Evolutionary conservation across 2,888 invertebrate species (phyloP), one percentile per base, ranked within the genome.

Genomic region (Lissocephala sabroskyi): DNA sequence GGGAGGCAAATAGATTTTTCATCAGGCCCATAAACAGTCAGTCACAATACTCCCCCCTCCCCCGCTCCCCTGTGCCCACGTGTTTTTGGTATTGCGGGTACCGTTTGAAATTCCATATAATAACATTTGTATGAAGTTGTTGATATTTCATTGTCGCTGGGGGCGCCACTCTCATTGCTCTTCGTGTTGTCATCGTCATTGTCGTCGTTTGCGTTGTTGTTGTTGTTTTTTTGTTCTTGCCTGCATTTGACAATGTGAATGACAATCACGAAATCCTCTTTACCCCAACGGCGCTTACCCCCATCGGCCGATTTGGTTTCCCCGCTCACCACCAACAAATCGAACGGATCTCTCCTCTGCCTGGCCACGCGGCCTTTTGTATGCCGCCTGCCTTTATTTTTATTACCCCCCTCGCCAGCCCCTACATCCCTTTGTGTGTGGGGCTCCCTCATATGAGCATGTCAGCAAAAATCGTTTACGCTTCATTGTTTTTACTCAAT

Each of bases 401-500:
- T 54, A 41, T 46, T 49, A 23, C 7, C 3, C 7, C 7, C n/a
- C n/a, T n/a, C n/a, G n/a, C n/a, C n/a, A 48, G 51, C 50, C 60
- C 7, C 23, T 23, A 7, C 23, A 5, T 3, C 23, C 7, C 23
- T 30, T 30, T 30, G 5, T 30, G 4, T 7, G 30, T 23, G 23
- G 23, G 30, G 30, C 10, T 30, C 37, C 11, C 35, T 32, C 32
- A 10, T 36, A 36, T 41, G 40, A 35, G 56, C 56, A 59, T 56
- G 75, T 71, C 71, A 71, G 75, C 75, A 75, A 58, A 71, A 75
- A 75, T 59, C 68, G 58, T 75, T 71, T 65, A 67, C 63, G 73
- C 71, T 71, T 75, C 71, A 75, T 71, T 71, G 73, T 75, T 71
- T 58, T 71, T 65, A 67, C 73, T 75, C 63, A 71, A 67, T 65